Evolutionary conservation across 2,113 vertebrate species (phyloP).

Genomic region (Lepidothrix coronata): DNA sequence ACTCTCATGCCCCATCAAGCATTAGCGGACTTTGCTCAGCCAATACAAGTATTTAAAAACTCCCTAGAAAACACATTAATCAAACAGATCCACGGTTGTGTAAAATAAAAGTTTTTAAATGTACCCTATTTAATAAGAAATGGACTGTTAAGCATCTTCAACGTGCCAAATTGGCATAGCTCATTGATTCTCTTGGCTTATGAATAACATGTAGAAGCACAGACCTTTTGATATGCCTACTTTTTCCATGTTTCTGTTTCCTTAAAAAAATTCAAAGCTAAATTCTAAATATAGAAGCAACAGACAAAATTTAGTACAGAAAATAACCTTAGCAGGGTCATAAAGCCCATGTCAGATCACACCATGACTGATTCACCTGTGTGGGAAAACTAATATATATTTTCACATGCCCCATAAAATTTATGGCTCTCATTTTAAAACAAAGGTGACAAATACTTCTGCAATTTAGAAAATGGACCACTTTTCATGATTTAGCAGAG

Average conservation of each 20-base stretch:
- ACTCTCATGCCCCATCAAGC: constrained; percentile 22
- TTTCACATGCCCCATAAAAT: constrained; percentile 42
- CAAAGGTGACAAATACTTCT: constrained; percentile 49
- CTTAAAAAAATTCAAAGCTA: neutral
- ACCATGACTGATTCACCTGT: neutral
- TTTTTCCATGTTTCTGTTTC: neutral
- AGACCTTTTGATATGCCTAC: neutral
- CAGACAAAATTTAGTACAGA: neutral
- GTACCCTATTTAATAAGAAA: constrained; percentile 37
- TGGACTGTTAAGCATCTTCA: constrained; percentile 17
- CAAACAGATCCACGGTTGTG: neutral
- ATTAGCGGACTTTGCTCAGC: constrained; percentile 27
- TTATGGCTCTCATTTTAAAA: constrained; percentile 30
- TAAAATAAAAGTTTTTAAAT: constrained; percentile 44
- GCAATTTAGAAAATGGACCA: constrained; percentile 45
- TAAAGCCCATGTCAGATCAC: constrained; percentile 5
- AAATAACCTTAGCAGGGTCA: neutral
- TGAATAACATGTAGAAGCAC: neutral
- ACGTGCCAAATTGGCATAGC: neutral
- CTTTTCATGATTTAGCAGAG: constrained; percentile 55
- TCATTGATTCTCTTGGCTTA: neutral
- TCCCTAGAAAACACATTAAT: constrained; percentile 58
- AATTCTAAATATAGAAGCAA: constrained; percentile 32
- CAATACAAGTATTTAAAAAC: constrained; percentile 38
- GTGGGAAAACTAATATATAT: neutral